phyloP scores from a whole-genome alignment of 2,888 invertebrate genomes.

The Platynereis dumerilii region DNA sequence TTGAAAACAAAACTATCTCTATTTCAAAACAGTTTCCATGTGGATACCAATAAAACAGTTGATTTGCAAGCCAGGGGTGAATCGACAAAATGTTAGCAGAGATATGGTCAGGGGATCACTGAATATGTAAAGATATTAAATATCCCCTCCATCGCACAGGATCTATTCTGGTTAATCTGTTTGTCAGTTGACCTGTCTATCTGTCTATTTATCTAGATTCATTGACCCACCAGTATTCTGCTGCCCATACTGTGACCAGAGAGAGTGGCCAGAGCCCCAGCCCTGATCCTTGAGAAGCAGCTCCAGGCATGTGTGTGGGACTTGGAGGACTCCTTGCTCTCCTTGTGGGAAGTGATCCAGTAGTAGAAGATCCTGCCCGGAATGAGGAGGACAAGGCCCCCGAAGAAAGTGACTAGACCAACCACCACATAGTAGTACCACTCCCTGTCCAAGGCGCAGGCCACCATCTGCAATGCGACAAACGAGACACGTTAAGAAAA shows the following conservation, averaged over 20 bases:
- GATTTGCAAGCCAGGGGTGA: too few species aligned
- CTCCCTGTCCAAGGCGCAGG: slow-evolving; percentile 24
- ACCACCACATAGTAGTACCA: slow-evolving; percentile 33
- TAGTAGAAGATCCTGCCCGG: slow-evolving; percentile 28
- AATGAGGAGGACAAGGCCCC: slow-evolving; percentile 30
- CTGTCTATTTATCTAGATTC: too few species aligned
- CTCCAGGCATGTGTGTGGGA: neutral
- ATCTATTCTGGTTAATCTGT: too few species aligned
- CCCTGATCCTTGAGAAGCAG: slow-evolving; percentile 25
- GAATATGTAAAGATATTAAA: too few species aligned
- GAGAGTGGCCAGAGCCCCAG: slow-evolving; percentile 12
- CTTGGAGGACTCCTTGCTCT: neutral
- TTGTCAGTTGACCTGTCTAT: too few species aligned
- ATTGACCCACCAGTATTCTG: slow-evolving; percentile 33
- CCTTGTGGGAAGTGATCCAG: slow-evolving; percentile 12
- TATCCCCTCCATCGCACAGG: too few species aligned
- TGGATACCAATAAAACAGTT: too few species aligned
- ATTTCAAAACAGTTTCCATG: too few species aligned
- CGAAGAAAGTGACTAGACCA: slow-evolving; percentile 30
- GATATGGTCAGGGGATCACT: too few species aligned
- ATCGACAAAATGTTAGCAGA: too few species aligned
- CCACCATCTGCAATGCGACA: slow-evolving; percentile 25
- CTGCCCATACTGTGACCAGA: slow-evolving; percentile 26
- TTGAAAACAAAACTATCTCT: too few species aligned
- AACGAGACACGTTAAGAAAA: too few species aligned